Evolutionary conservation across 1,140 invertebrate genomes (phyloP).

Genomic region (Cepaea nemoralis): DNA sequence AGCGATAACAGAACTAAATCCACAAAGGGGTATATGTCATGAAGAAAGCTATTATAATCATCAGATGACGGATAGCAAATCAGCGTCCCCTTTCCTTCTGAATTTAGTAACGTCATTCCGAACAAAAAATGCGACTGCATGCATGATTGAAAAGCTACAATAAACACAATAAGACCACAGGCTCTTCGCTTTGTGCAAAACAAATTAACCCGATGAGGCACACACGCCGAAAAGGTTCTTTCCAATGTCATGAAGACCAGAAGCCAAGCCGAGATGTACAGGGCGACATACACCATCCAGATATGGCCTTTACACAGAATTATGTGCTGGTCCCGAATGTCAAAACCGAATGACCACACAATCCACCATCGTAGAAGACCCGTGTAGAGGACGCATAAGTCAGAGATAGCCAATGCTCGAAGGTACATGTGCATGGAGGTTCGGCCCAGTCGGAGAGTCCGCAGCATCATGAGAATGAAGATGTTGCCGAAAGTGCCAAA

Average conservation of each 20-base stretch:
- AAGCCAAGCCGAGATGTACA: conserved; percentile 53
- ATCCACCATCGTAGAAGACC: conserved; percentile 56
- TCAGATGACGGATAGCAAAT: neutral
- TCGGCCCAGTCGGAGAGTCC: conserved; percentile 28
- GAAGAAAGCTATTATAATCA: conserved; percentile 17
- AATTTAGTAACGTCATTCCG: neutral
- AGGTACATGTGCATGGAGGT: conserved; percentile 49
- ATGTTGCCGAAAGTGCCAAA: conserved; percentile 53
- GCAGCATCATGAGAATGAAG: conserved; percentile 45
- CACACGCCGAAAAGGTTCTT: conserved; percentile 50
- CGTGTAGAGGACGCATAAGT: conserved; percentile 48
- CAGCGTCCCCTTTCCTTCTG: neutral
- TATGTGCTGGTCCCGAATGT: conserved; percentile 41
- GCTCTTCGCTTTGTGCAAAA: conserved; percentile 41
- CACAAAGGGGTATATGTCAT: conserved; percentile 37
- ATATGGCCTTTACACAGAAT: conserved; percentile 49
- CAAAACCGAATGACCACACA: conserved; percentile 44
- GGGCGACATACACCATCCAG: conserved; percentile 45
- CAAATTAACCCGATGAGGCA: conserved; percentile 46
- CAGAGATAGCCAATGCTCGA: conserved; percentile 45
- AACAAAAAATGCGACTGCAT: conserved; percentile 34
- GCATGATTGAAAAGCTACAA: neutral
- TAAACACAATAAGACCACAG: neutral
- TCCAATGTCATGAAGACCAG: conserved; percentile 56
- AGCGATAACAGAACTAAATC: conserved; percentile 40